These are phyloP conservation scores for Hydrozoanthus gracilis DNA, from an alignment of 92 coral and sea anemone genomes.

Conservation along the genomic window DNA sequence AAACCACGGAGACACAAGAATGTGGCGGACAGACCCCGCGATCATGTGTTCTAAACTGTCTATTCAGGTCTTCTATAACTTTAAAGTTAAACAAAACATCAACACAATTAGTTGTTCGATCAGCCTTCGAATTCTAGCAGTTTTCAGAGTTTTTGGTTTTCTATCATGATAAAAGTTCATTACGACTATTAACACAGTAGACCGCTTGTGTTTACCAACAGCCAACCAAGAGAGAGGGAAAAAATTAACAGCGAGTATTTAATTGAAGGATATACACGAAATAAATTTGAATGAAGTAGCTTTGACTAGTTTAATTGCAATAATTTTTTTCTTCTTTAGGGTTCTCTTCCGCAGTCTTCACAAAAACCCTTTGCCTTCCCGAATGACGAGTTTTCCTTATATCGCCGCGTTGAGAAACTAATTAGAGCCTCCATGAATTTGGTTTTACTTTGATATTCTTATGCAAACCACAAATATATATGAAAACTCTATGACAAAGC, in stretches of 20 bases:
- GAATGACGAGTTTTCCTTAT: neutral
- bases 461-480: slow-evolving; percentile 33
- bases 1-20: neutral
- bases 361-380: neutral
- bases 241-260: slow-evolving; percentile 62
- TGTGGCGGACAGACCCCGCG: neutral
- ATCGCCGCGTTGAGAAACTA: slow-evolving; percentile 20
- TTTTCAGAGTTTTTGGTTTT: slow-evolving; percentile 23
- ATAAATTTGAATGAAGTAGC: slow-evolving; percentile 51
- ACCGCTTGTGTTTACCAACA: slow-evolving; percentile 37
- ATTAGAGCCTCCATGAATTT: slow-evolving; percentile 14
- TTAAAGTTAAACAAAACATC: slow-evolving; percentile 40
- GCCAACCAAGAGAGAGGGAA: slow-evolving; percentile 33
- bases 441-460: slow-evolving; percentile 25
- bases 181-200: slow-evolving; percentile 56
- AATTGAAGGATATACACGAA: slow-evolving; percentile 48
- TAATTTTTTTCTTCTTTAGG: slow-evolving; percentile 50
- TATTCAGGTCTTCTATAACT: slow-evolving; percentile 1
- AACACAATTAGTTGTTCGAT: slow-evolving; percentile 29
- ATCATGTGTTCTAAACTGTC: neutral
- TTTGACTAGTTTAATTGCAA: slow-evolving; percentile 59
- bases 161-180: slow-evolving; percentile 42
- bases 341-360: slow-evolving; percentile 1
- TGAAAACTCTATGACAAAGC: slow-evolving; percentile 56
- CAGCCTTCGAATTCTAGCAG: slow-evolving; percentile 46